phyloP scores from a whole-genome alignment of 53 echinoderm and acorn worm species.

The Temnopleurus reevesii region DNA sequence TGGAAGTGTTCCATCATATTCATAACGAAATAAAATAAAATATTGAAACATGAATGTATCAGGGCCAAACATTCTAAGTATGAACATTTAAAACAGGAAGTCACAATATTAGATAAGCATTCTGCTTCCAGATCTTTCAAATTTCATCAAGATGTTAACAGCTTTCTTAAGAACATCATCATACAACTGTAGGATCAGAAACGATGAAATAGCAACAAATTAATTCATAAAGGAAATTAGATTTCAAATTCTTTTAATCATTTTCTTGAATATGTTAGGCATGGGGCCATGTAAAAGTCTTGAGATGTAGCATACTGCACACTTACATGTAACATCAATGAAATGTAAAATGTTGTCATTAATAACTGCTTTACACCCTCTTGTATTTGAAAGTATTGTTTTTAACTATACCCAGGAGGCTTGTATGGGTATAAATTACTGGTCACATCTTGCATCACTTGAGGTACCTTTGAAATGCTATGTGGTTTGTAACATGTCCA shows the following conservation, averaged over 20 bases:
- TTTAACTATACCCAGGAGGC: too few relatives aligned
- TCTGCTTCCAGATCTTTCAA: neutral
- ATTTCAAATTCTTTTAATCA: too few relatives aligned
- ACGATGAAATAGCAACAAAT: too few relatives aligned
- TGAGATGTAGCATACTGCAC: too few relatives aligned
- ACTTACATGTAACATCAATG: too few relatives aligned
- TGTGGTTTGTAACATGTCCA: neutral
- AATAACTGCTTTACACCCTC: too few relatives aligned
- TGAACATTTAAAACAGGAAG: too few relatives aligned
- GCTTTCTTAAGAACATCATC: neutral
- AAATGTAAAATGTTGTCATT: too few relatives aligned
- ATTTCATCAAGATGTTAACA: slow-evolving; percentile 5
- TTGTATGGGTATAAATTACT: neutral
- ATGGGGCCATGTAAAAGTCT: too few relatives aligned
- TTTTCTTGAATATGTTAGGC: too few relatives aligned
- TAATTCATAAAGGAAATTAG: too few relatives aligned
- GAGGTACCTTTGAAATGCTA: neutral
- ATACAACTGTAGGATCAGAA: neutral
- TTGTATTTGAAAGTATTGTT: too few relatives aligned
- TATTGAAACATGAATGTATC: neutral
- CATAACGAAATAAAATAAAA: neutral
- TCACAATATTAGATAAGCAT: neutral
- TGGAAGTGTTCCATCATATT: slow-evolving; percentile 6
- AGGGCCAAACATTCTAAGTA: slow-evolving; percentile 1
- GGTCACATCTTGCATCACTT: neutral